Base-by-base conservation (phyloP, 2,888 invertebrate genomes). In the Gandaritis pyraliata region DNA sequence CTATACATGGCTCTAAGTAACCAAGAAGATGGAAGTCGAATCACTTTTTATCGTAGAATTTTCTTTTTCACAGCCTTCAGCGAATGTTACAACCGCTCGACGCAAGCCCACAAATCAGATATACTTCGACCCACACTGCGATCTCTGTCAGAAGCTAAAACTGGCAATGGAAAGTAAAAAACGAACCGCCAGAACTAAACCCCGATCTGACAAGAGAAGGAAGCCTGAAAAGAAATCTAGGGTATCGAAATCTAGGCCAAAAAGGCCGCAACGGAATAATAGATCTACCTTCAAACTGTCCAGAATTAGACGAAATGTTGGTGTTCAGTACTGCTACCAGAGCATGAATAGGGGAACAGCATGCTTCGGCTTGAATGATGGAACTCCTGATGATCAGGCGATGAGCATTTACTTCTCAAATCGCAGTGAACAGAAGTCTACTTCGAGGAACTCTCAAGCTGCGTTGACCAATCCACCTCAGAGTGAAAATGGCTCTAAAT, bases 71-170 rank as follows among this genome's bases (percentile, higher is more conserved):
- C 11, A 56, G 56, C 12, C 39, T 12, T 48, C 11, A 5, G 39
- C n/a, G 4, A 23, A 29, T 0, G 3, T 16, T 6, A 15, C 16
- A 1, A 12, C 6, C 8, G 55, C 38, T 2, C 45, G 45, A 12
- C 11, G 53, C n/a, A 43, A 30, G 29, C 2, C 15, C 4, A 2
- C 48, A 8, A 16, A 18, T 10, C 13, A 41, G 12, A 39, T 0
- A 6, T 56, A 18, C 30, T 49, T 16, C 18, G 56, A 49, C 33
- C 56, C 48, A 0, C 7, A 15, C 46, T 54, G 54, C 6, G 18
- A 11, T 11, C 29, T 39, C 33, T 56, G 56, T 11, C 41, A 48
- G 23, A 49, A 41, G 13, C 6, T 41, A n/a, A 56, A 56, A 30
- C 11, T 10, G n/a, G 30, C 30, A 10, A 23, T 39, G 3, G 56